Evolutionary conservation across 2,113 vertebrate genomes (phyloP), one percentile per base, ranked within the genome.

Genomic region (Dasyprocta punctata): DNA sequence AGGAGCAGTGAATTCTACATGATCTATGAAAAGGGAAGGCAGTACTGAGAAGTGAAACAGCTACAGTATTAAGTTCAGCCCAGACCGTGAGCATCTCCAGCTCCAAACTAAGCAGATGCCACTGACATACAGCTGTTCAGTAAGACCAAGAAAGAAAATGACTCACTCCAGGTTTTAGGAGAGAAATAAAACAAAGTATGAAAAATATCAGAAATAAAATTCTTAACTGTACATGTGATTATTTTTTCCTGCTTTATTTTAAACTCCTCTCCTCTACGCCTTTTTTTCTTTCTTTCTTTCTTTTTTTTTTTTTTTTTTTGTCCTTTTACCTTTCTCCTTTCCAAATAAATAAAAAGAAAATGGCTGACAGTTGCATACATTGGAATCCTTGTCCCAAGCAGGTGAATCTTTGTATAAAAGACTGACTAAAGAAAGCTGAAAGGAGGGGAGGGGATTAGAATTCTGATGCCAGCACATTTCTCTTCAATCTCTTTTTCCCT

Each of bases 71-170:
- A 16, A 1, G 6, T 52, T 17, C 4, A 73, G 14, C 63, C 33
- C 41, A 16, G 8, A 41, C 17, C 22, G 19, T 1, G 10, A 20
- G 17, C 10, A 17, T 12, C 19, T 60, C 24, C 11, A 28, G 49
- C 60, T 30, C 28, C 13, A 3, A 28, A 33, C 47, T 52, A 16
- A 6, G 22, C 5, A 0, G 12, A 4, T 38, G n/a, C 19, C 1
- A 20, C 4, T 41, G 54, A 5, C 11, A 12, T 2, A 65, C 1
- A 88, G 7, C 38, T 36, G 28, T 22, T 56, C 16, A 12, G 0
- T 56, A 22, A 14, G 54, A 60, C 36, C 38, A 6, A n/a, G 36
- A 85, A 65, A 28, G 36, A 90, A 56, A 75, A 56, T 2, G 20
- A 16, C 11, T 75, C 63, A 22, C 26, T 54, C 69, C 19, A 47